Evolutionary conservation across 2,113 vertebrate genomes (phyloP), one percentile per base, ranked within the genome.

Genomic region (Felis chaus): DNA sequence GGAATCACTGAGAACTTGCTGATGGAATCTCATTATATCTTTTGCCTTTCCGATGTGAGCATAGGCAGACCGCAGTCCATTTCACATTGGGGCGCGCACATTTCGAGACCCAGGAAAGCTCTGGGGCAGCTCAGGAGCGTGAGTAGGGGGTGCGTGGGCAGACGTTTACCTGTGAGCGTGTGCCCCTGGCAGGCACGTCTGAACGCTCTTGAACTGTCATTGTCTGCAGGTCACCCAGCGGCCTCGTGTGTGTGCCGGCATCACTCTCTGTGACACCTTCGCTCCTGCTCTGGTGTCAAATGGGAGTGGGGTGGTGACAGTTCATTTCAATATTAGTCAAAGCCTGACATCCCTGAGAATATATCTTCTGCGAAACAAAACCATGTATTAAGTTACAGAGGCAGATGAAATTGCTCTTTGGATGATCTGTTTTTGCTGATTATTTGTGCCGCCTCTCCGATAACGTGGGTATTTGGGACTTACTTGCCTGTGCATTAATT

Each of bases 361-460:
- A 25, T 71, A 14, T 87, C 63, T 90, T 55, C 55, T 74, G 6
- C 23, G 83, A 97, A 91, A 88, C 55, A 96, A 66, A 78, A 41
- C 55, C 36, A 3, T 0, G 0, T 61, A 41, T 41, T 83, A 16
- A 89, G 84, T 94, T 84, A 41, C 14, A 90, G 92, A 96, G 61
- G 63, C 50, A 98, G 86, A 88, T 90, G n/a, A 84, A 94, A 65
- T 71, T 96, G 45, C n/a, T 74, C 95, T 86, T 94, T 55, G 65
- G 48, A 41, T 81, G 81, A 41, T 65, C 23, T 81, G 8, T n/a
- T 90, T 94, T 68, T 88, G 55, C 39, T 78, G 53, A 66, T 57
- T 73, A 57, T 66, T 80, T 96, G 53, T 82, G 18, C 92, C 53
- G 4, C 39, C 12, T 57, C 48, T 82, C 41, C 13, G 11, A 50